Evolutionary conservation across 37 sponge, comb jelly and placozoan species (phyloP).

Genomic region (Eunapius fragilis): DNA sequence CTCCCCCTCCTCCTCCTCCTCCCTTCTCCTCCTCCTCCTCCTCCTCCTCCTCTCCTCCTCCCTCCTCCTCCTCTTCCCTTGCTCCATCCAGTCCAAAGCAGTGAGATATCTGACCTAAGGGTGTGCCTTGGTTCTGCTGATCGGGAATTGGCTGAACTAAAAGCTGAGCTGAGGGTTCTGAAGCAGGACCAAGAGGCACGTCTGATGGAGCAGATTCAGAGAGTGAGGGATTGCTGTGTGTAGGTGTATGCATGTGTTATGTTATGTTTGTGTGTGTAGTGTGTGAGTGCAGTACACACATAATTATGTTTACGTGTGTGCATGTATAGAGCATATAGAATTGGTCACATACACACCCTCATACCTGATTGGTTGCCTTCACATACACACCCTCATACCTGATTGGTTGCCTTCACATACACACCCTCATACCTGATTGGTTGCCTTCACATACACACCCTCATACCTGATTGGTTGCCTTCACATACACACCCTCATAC

Average conservation of each 20-base stretch:
- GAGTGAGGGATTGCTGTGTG: slow-evolving; percentile 27
- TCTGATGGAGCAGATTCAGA: slow-evolving; percentile 29
- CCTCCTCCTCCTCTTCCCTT: background rate
- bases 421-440: no score
- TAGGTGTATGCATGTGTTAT: slow-evolving; percentile 30
- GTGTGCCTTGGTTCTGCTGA: slow-evolving; percentile 65
- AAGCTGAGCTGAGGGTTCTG: slow-evolving; percentile 24
- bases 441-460: no score
- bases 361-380: no score
- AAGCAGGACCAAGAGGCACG: slow-evolving; percentile 5
- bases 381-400: no score
- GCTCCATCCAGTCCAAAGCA: slow-evolving; percentile 30
- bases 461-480: no score
- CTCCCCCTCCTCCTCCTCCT: no score
- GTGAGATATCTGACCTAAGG: slow-evolving; percentile 68
- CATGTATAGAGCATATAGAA: background rate
- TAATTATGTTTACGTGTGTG: slow-evolving; percentile 13
- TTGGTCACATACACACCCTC: no score
- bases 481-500: no score
- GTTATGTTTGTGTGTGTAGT: slow-evolving; percentile 20
- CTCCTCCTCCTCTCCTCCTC: no score
- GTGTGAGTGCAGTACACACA: slow-evolving; percentile 1
- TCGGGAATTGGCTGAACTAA: slow-evolving; percentile 57
- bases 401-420: no score
- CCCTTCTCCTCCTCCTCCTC: no score